Conservation (phyloP, 2,888 invertebrate species). For the Philereme transversata region DNA sequence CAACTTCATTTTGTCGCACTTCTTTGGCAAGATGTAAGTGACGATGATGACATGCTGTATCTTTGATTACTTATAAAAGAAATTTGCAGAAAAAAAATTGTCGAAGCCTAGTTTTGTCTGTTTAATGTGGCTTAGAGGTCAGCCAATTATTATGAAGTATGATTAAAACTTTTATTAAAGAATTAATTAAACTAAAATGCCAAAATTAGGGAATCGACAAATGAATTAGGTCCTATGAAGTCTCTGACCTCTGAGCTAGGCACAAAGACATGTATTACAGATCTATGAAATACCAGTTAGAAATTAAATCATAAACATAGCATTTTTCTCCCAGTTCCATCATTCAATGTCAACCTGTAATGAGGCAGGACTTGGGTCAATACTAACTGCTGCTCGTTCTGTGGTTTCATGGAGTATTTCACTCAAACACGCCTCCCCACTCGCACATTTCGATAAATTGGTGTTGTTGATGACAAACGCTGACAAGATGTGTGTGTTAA, state of each 20-base stretch:
- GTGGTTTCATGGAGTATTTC: constrained; percentile 58
- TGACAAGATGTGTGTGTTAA: constrained; percentile 38
- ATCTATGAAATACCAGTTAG: constrained; percentile 30
- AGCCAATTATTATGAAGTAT: no score
- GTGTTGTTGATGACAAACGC: constrained; percentile 41
- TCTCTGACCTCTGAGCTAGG: no score
- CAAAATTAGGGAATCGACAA: no score
- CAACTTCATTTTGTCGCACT: constrained; percentile 44
- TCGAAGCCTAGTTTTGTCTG: no score
- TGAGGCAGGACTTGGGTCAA: constrained; percentile 61
- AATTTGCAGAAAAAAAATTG: no score
- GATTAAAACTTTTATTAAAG: no score
- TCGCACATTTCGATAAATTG: constrained; percentile 57
- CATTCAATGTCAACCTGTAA: constrained; percentile 76
- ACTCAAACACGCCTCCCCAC: constrained; percentile 61
- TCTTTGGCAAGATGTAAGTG: constrained; percentile 46
- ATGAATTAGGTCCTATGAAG: no score
- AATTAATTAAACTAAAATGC: no score
- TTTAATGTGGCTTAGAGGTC: no score
- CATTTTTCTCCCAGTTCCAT: constrained; percentile 69
- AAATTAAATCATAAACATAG: constrained; percentile 71
- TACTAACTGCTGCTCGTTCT: constrained; percentile 15
- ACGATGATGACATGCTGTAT: constrained; percentile 22
- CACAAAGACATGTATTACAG: no score
- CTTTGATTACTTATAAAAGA: no score